These are phyloP conservation scores for Troides oblongomaculatus DNA, from an alignment of 2,888 invertebrate genomes.

Conservation along the genomic window DNA sequence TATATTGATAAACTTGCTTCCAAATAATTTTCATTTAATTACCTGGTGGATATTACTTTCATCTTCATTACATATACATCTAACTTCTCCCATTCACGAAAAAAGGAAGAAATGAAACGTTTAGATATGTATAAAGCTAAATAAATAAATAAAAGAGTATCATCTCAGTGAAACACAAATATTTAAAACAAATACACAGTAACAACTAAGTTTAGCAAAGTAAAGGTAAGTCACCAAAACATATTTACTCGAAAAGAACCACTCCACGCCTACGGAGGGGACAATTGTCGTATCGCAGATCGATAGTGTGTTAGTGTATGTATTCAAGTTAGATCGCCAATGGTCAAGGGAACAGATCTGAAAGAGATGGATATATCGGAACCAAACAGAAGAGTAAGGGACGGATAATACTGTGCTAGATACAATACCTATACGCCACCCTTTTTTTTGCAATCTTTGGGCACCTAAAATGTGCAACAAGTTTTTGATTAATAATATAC, in stretches of 20 bases:
- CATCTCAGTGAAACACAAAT: no score
- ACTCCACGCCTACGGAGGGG: conserved; percentile 17
- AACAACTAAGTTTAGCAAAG: no score
- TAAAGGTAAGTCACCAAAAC: no score
- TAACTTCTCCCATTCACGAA: no score
- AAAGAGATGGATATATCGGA: conserved; percentile 42
- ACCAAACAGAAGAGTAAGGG: conserved; percentile 27
- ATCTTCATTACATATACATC: no score
- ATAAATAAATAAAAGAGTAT: no score
- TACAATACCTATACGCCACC: conserved; percentile 1
- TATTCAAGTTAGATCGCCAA: conserved; percentile 49
- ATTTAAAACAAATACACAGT: no score
- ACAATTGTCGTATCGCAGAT: background rate
- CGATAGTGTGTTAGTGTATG: conserved; percentile 19
- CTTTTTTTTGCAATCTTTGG: conserved; percentile 7
- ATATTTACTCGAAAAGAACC: background rate
- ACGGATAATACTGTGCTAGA: conserved; percentile 10
- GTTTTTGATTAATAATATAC: background rate
- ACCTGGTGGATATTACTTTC: no score
- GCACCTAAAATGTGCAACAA: conserved; percentile 15
- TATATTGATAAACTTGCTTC: no score
- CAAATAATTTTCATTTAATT: no score
- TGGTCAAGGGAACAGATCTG: conserved; percentile 69
- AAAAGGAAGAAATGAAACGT: no score
- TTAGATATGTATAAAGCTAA: no score